Evolutionary conservation across 2,888 invertebrate species (phyloP).

Genomic region (Metallyticus violacea): DNA sequence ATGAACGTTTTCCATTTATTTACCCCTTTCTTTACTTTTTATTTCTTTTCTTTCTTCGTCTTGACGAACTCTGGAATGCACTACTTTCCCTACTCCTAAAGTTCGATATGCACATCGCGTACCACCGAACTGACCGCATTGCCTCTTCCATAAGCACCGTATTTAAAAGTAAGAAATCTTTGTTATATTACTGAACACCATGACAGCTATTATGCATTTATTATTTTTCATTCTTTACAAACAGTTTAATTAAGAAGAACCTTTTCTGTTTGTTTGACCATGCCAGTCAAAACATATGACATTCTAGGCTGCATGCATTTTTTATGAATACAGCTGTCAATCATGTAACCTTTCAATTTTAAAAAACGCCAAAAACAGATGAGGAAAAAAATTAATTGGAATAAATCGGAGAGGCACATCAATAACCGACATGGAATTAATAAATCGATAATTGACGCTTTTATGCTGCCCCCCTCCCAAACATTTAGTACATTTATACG

Average conservation of each 20-base stretch:
- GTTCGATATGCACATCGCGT: background rate
- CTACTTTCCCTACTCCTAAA: background rate
- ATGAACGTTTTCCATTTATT: background rate
- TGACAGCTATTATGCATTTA: too few species aligned
- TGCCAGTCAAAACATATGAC: background rate
- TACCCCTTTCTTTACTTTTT: too few species aligned
- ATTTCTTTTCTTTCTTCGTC: background rate
- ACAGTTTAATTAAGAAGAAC: too few species aligned
- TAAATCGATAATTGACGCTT: too few species aligned
- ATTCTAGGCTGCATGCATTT: background rate
- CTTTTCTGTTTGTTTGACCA: background rate
- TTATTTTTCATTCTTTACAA: too few species aligned
- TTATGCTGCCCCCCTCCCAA: too few species aligned
- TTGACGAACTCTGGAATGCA: background rate
- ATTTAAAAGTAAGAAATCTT: too few species aligned
- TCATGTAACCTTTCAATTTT: background rate
- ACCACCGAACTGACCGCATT: background rate
- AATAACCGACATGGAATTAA: too few species aligned
- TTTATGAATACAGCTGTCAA: background rate
- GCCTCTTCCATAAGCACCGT: too few species aligned
- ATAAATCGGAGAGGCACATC: too few species aligned
- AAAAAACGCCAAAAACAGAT: background rate
- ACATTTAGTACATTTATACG: too few species aligned
- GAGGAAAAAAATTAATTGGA: background rate
- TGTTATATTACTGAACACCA: too few species aligned